Conservation (phyloP, 2,113 vertebrate species). For the Oreochromis aureus region DNA sequence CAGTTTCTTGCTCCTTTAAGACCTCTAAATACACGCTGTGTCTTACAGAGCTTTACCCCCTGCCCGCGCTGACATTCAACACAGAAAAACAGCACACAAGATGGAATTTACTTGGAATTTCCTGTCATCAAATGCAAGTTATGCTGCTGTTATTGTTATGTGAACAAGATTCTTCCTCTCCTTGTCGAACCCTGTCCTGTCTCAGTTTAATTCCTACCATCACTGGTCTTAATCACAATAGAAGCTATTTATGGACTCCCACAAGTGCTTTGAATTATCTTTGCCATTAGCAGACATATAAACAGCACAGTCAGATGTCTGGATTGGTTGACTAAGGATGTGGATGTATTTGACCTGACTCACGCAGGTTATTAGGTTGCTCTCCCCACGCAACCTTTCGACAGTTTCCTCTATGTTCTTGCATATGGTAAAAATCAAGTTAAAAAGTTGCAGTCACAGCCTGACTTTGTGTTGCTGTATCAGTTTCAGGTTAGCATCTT, state of each 20-base stretch:
- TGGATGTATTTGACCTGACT: constrained; percentile 34
- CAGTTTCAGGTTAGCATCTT: background rate
- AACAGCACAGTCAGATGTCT: constrained; percentile 30
- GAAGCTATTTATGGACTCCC: constrained; percentile 26
- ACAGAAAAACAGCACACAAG: background rate
- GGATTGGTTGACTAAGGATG: constrained; percentile 16
- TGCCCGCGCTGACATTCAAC: background rate
- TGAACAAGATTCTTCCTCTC: constrained; percentile 7
- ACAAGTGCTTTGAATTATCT: constrained; percentile 46
- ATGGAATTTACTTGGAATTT: constrained; percentile 51
- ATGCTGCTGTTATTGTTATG: constrained; percentile 15
- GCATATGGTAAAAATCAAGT: constrained; percentile 36
- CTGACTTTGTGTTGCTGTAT: background rate
- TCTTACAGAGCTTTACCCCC: background rate
- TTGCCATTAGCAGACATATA: constrained; percentile 19
- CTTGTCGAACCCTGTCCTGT: background rate
- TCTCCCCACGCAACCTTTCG: background rate
- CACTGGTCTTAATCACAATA: constrained; percentile 3
- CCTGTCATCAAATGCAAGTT: constrained; percentile 41
- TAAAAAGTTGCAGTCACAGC: background rate
- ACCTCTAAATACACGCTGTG: background rate
- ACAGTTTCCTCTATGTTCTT: background rate
- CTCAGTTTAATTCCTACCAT: background rate
- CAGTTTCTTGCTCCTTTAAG: background rate
- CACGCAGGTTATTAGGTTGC: constrained; percentile 20